Conservation (phyloP, 2,113 vertebrate species). For the Perca flavescens region DNA sequence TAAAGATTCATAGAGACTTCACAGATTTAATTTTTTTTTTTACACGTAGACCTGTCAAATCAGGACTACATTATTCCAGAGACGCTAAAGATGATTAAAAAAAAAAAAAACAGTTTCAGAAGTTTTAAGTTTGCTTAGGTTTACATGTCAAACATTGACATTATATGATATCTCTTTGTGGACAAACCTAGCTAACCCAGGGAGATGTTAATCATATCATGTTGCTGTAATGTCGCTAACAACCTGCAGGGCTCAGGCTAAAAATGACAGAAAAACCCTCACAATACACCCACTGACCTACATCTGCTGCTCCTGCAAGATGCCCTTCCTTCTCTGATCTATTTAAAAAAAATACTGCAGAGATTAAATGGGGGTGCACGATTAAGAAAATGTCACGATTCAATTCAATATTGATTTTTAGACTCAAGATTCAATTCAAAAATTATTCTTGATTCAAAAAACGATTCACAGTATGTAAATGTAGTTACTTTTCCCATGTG, state of each 20-base stretch:
- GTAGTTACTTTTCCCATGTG: too few species aligned
- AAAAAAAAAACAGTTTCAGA: too few species aligned
- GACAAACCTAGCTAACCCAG: neutral
- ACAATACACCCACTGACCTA: constrained; percentile 70
- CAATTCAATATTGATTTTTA: too few species aligned
- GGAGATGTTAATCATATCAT: neutral
- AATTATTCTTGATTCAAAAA: too few species aligned
- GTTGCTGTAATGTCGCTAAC: neutral
- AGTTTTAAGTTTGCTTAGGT: neutral
- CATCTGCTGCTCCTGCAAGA: constrained; percentile 49
- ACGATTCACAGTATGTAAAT: too few species aligned
- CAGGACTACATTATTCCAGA: too few species aligned
- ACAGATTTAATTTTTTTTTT: too few species aligned
- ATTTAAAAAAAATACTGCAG: neutral
- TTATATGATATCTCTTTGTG: neutral
- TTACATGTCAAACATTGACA: neutral
- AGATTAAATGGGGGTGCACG: neutral
- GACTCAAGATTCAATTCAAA: too few species aligned
- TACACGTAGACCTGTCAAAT: too few species aligned
- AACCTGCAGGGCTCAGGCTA: constrained; percentile 26
- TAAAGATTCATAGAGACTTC: too few species aligned
- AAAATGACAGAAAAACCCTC: constrained; percentile 29
- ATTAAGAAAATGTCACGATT: too few species aligned
- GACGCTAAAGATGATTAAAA: too few species aligned
- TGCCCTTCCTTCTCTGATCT: neutral